These are phyloP conservation scores for Alca torda DNA, from an alignment of 2,797 vertebrate genomes.

Conservation along the genomic window DNA sequence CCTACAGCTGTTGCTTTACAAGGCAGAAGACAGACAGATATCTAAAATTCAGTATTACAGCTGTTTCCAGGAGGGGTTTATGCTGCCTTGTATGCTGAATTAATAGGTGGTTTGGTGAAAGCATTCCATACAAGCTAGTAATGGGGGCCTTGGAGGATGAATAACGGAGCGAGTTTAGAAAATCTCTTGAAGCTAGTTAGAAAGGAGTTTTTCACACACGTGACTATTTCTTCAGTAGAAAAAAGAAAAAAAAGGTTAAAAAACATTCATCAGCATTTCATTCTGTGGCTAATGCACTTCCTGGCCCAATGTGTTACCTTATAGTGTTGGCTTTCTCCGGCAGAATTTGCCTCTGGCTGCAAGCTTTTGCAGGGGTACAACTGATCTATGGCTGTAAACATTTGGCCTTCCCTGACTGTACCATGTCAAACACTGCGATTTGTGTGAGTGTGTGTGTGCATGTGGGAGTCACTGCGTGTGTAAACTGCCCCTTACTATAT, in stretches of 20 bases:
- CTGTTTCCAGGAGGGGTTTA: background rate
- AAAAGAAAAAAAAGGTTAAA: background rate
- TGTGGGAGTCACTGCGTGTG: background rate
- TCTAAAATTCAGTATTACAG: background rate
- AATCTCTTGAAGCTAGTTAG: background rate
- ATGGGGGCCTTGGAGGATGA: background rate
- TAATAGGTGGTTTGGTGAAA: background rate
- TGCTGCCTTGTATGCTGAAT: background rate
- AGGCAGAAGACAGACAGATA: background rate
- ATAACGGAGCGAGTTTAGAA: background rate
- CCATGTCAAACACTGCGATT: background rate
- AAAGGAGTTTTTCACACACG: background rate
- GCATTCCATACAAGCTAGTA: background rate
- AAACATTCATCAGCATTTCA: background rate
- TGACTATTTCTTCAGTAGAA: background rate
- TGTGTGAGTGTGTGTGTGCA: background rate
- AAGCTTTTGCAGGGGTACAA: background rate
- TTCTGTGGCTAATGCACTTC: background rate
- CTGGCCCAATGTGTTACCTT: fast-evolving
- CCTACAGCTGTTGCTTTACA: background rate
- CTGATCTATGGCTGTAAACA: background rate
- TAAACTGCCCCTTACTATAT: background rate
- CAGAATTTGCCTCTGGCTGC: background rate
- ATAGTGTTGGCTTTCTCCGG: background rate
- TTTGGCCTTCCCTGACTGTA: background rate